Evolutionary conservation across 2,888 invertebrate species (phyloP), one percentile per base, ranked within the genome.

Genomic region (Cataglyphis altisquamis): DNA sequence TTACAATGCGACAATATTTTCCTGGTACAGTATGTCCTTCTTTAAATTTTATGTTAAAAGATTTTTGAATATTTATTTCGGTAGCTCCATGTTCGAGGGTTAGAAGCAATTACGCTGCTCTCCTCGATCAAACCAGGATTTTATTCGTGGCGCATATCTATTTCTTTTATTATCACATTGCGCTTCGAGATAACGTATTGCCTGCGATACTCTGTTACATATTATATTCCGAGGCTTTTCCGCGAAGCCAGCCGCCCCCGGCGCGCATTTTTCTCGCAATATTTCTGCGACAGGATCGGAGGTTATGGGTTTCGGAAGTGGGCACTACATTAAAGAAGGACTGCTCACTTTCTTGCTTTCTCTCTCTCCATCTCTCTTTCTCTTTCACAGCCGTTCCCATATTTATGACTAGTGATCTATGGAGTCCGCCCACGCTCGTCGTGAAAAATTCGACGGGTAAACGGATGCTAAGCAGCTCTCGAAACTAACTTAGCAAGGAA

Each of bases 241-340:
- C 57, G 57, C 41, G 55, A 78, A 78, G 41, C 55, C 73, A 45
- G 72, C 78, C 60, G 60, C 60, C 73, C 60, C 57, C 45, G 60
- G 78, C 73, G 83, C 66, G 82, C 84, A 89, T 90, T 90, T 89
- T 89, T 90, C 89, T 87, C 82, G 87, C 82, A 87, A 87, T 89
- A 87, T 90, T 90, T 87, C 84, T 83, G 66, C 67, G 74, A 70
- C 64, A 84, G 87, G 85, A 91, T 89, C 89, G 88, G 89, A 84
- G 83, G 87, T 90, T 89, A 91, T 89, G 89, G 91, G 88, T 89
- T 88, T 85, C 86, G 90, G 89, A 91, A 91, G 88, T 87, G 87
- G 86, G 86, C 86, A 88, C 88, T 88, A 88, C 87, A 90, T 92
- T 90, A 90, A 89, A 89, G 84, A 87, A 81, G 85, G 83, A 84